Conservation (phyloP, 2,888 invertebrate genomes). For the Leistus spinibarbis region DNA sequence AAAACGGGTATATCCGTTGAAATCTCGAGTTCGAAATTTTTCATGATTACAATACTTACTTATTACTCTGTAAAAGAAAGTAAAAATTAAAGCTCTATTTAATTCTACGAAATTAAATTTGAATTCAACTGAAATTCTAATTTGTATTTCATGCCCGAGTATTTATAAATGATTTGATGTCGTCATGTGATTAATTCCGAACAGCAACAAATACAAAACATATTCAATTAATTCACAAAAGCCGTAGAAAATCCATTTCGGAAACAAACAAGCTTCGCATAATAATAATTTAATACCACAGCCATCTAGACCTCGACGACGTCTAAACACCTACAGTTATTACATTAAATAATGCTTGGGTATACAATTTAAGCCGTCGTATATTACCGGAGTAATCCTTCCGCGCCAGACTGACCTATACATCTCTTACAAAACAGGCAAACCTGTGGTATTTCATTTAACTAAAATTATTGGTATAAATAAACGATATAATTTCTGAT, state of each 20-base stretch:
- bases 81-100: too few species aligned
- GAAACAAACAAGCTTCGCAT: neutral
- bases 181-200: neutral
- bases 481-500: neutral
- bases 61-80: too few species aligned
- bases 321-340: neutral
- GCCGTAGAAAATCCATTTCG: neutral
- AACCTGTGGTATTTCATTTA: too few species aligned
- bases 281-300: neutral
- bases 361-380: neutral
- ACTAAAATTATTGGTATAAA: too few species aligned
- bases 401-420: neutral
- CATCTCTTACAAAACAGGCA: neutral
- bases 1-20: too few species aligned
- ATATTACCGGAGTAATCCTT: neutral
- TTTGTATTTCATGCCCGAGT: too few species aligned
- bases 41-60: too few species aligned
- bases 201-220: conserved; percentile 5
- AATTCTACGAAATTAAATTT: too few species aligned
- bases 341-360: neutral
- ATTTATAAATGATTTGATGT: neutral
- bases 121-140: too few species aligned
- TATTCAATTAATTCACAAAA: neutral
- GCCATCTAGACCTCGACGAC: neutral
- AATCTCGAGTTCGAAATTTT: too few species aligned